Evolutionary conservation across 2,888 invertebrate species (phyloP).

Genomic region (Drosophila meridiana): DNA sequence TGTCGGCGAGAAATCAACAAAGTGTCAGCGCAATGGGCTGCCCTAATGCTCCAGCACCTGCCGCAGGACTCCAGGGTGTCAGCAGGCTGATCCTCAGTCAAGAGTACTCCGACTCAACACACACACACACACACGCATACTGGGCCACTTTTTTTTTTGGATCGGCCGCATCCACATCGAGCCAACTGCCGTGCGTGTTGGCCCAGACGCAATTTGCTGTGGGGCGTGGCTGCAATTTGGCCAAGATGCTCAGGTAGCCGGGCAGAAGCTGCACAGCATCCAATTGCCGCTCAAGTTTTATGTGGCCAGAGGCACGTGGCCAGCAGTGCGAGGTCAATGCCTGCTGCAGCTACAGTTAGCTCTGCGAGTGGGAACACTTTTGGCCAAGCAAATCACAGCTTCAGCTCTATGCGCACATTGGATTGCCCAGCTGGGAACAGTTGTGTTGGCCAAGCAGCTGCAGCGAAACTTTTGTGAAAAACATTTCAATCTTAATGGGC

Average conservation of each 20-base stretch:
- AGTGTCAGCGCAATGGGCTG: conserved; percentile 69
- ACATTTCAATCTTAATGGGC: background rate
- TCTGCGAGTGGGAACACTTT: conserved; percentile 4
- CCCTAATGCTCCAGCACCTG: conserved; percentile 66
- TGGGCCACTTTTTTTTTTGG: background rate
- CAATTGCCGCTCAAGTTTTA: conserved; percentile 44
- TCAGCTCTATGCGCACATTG: background rate
- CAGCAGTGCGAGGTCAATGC: conserved; percentile 55
- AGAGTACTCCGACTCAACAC: conserved; percentile 14
- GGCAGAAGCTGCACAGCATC: conserved; percentile 46
- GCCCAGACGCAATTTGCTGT: conserved; percentile 48
- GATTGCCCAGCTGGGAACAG: background rate
- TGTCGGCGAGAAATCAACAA: conserved; percentile 72
- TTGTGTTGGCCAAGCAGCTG: background rate
- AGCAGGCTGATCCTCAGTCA: conserved; percentile 66
- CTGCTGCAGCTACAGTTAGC: conserved; percentile 29
- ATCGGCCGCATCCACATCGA: conserved; percentile 9
- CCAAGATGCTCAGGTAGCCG: conserved; percentile 55
- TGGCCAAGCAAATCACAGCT: conserved; percentile 3
- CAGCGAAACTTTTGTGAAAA: background rate
- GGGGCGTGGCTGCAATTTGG: conserved; percentile 71
- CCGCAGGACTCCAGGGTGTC: conserved; percentile 56
- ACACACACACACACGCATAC: background rate
- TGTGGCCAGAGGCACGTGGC: conserved; percentile 71
- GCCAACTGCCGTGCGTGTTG: conserved; percentile 56